Conservation (phyloP, 1,140 invertebrate species). For the Trichogramma pretiosum region DNA sequence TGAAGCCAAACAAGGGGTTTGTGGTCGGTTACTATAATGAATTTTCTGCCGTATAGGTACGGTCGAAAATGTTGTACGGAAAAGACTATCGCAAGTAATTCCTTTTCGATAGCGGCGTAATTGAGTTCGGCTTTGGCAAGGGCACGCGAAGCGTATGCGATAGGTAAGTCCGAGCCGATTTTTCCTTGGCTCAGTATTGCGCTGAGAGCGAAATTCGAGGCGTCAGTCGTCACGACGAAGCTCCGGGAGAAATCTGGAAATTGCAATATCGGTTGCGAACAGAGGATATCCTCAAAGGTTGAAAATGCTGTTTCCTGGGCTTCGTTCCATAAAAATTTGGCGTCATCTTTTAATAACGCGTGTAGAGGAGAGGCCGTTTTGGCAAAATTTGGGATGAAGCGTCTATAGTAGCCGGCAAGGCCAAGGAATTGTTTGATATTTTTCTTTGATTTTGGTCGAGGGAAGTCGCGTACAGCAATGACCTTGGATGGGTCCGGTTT, state of each 20-base stretch:
- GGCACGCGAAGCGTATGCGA: not conserved
- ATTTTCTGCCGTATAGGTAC: not conserved
- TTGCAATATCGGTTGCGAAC: not conserved
- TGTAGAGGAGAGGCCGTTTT: not conserved
- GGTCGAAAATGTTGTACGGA: slow-evolving; percentile 16
- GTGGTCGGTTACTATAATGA: not conserved
- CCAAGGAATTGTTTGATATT: too few species aligned
- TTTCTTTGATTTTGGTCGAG: not conserved
- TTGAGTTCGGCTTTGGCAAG: too few species aligned
- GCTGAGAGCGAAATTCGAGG: not conserved
- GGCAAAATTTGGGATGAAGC: not conserved
- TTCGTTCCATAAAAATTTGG: not conserved
- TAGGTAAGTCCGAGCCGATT: not conserved
- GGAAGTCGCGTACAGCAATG: not conserved
- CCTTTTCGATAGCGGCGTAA: not conserved
- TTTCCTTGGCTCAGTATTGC: not conserved
- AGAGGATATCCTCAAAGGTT: not conserved
- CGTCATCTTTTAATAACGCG: not conserved
- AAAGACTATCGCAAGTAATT: not conserved
- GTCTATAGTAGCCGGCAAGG: too few species aligned
- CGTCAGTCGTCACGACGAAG: too few species aligned
- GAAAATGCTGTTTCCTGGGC: slow-evolving; percentile 9
- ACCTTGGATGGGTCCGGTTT: slow-evolving; percentile 1
- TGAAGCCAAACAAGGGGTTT: not conserved
- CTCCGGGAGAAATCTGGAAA: too few species aligned